Percentiles rank a stretch among this genome's conserved stretches.
These are phyloP conservation scores for Scopus umbretta DNA, from an alignment of 2,113 vertebrate species.

Conservation along the genomic window DNA sequence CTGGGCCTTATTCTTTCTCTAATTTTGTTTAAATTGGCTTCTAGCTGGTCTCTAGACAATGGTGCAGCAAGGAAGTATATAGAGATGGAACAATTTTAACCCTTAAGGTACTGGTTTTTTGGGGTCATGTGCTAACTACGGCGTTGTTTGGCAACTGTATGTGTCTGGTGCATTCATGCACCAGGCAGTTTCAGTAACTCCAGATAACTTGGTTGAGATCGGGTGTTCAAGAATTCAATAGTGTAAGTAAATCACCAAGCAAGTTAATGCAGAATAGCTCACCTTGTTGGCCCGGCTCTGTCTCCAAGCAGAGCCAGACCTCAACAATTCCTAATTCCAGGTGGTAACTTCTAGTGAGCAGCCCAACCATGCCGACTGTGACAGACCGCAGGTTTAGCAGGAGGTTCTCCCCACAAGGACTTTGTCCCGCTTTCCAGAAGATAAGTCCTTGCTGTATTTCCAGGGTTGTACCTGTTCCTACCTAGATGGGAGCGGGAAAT, in stretches of 20 bases:
- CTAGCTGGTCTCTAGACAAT: neutral
- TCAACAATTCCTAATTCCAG: neutral
- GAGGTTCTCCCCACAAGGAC: neutral
- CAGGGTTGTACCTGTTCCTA: neutral
- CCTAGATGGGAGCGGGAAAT: neutral
- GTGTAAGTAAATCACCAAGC: neutral
- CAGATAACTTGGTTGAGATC: neutral
- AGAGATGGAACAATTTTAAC: neutral
- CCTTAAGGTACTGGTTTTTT: neutral
- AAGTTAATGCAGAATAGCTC: neutral
- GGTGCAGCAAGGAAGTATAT: neutral
- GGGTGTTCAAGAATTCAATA: neutral
- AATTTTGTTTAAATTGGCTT: neutral
- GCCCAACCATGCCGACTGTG: neutral
- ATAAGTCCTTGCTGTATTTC: neutral
- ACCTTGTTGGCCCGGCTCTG: neutral
- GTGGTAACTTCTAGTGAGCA: neutral
- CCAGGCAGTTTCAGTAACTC: neutral
- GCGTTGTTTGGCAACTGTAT: fast-evolving
- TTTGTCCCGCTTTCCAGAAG: neutral
- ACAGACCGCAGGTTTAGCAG: neutral
- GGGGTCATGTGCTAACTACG: neutral
- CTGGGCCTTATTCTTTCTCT: neutral
- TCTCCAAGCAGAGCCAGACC: neutral
- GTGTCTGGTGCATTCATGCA: neutral